Evolutionary conservation across 2,888 invertebrate species (phyloP).

Genomic region (Scaptomyza reducta): DNA sequence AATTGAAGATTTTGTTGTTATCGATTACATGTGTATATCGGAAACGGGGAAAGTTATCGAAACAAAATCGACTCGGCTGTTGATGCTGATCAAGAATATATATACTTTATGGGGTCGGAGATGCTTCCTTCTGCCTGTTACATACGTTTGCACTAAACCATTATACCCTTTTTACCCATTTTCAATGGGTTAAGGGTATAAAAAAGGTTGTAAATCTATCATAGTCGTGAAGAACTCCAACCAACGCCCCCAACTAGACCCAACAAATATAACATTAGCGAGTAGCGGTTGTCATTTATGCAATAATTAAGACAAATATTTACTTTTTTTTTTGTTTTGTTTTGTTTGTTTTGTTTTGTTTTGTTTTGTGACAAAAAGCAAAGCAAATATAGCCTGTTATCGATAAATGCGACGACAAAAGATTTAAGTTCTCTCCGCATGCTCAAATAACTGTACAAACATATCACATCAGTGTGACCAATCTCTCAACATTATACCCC

Average conservation of each 20-base stretch:
- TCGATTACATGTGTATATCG: too few relatives aligned
- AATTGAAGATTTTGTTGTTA: too few relatives aligned
- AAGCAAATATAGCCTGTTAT: conserved; percentile 6
- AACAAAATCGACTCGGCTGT: too few relatives aligned
- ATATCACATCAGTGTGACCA: background rate
- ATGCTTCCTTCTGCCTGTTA: too few relatives aligned
- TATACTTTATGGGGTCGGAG: too few relatives aligned
- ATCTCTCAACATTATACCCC: background rate
- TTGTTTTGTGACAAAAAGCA: background rate
- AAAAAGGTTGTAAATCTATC: conserved; percentile 32
- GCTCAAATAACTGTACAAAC: background rate
- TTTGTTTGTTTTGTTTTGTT: conserved; percentile 6
- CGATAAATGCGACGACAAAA: background rate
- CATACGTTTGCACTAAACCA: too few relatives aligned
- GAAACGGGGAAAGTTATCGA: too few relatives aligned
- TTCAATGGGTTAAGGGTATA: too few relatives aligned
- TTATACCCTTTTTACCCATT: too few relatives aligned
- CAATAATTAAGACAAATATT: conserved; percentile 72
- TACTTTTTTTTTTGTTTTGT: conserved; percentile 15
- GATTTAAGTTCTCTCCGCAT: background rate
- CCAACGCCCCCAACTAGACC: background rate
- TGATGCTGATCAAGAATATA: too few relatives aligned
- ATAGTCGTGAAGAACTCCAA: background rate
- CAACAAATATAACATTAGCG: conserved; percentile 8
- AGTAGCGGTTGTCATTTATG: conserved; percentile 43